Evolutionary conservation across 1,140 invertebrate species (phyloP).

Genomic region (Neuroterus valhalla): DNA sequence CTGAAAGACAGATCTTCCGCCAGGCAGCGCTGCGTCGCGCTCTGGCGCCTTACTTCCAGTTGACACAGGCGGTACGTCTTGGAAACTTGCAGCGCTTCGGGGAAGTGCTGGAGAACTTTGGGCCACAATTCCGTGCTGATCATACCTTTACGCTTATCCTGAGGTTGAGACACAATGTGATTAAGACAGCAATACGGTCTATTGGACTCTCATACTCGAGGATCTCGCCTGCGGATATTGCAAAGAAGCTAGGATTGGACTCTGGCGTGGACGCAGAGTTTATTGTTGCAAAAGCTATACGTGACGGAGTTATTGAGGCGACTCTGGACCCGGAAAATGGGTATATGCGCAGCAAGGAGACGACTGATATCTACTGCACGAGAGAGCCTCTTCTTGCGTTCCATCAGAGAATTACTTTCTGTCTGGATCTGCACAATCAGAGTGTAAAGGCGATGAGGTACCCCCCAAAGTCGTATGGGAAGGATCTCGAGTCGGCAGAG

Average conservation of each 20-base stretch:
- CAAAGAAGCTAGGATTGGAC: constrained; percentile 93
- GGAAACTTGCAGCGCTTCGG: constrained; percentile 96
- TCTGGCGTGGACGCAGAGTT: constrained; percentile 99
- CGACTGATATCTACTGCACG: constrained; percentile 97
- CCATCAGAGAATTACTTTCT: constrained; percentile 98
- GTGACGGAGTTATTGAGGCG: constrained; percentile 99
- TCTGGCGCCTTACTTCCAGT: constrained; percentile 95
- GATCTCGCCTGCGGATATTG: constrained; percentile 96
- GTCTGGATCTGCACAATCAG: constrained; percentile 98
- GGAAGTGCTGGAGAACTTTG: constrained; percentile 93
- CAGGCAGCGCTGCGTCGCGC: constrained; percentile 90
- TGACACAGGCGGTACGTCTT: constrained; percentile 97
- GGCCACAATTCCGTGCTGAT: constrained; percentile 90
- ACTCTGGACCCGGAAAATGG: constrained; percentile 95
- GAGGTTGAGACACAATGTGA: constrained; percentile 97
- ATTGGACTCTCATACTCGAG: constrained; percentile 98
- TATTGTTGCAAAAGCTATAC: constrained; percentile 99
- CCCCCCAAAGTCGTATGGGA: constrained; percentile 98
- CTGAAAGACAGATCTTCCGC: constrained; percentile 92
- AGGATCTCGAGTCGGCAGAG: constrained; percentile 98
- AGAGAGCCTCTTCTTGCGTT: constrained; percentile 97
- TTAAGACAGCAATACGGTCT: constrained; percentile 98
- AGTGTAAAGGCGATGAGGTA: constrained; percentile 99
- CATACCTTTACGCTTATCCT: constrained; percentile 97
- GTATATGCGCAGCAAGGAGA: constrained; percentile 98